Evolutionary conservation across 1,140 invertebrate species (phyloP).

Genomic region (Trachelipus rathkii): DNA sequence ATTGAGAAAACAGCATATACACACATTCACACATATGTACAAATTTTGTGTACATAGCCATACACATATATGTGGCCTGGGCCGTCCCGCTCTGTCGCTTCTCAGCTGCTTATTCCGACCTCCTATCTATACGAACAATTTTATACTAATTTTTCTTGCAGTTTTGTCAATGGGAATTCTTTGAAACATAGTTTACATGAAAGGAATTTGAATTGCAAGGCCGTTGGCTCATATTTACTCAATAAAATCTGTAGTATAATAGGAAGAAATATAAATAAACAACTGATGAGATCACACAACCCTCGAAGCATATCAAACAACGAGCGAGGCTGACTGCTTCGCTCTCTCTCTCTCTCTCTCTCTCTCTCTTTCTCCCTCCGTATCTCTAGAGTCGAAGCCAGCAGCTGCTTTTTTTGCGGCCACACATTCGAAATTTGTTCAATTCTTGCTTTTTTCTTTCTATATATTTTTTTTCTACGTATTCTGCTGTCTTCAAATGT

Average conservation of each 20-base stretch:
- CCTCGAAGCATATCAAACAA: not conserved
- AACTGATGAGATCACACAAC: not conserved
- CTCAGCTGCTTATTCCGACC: slow-evolving; percentile 2
- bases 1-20: not conserved
- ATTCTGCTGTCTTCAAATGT: too few species aligned
- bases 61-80: too few species aligned
- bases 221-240: not conserved
- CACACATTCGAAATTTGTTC: not conserved
- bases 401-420: too few species aligned
- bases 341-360: not conserved
- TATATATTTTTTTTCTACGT: too few species aligned
- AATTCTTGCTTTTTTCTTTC: not conserved
- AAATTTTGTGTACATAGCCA: too few species aligned
- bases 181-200: not conserved
- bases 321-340: not conserved
- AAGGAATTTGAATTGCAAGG: not conserved
- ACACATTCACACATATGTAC: too few species aligned
- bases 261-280: not conserved
- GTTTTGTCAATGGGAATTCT: not conserved
- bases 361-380: too few species aligned
- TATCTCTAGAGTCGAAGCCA: too few species aligned
- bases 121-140: not conserved
- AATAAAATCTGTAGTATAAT: not conserved
- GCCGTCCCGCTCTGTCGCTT: not conserved
- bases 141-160: not conserved